A percentile compares a stretch with the other conserved stretches of the same genome.
These are phyloP conservation scores for Hemitrygon akajei DNA, from an alignment of 2,797 vertebrate species.

Conservation along the genomic window DNA sequence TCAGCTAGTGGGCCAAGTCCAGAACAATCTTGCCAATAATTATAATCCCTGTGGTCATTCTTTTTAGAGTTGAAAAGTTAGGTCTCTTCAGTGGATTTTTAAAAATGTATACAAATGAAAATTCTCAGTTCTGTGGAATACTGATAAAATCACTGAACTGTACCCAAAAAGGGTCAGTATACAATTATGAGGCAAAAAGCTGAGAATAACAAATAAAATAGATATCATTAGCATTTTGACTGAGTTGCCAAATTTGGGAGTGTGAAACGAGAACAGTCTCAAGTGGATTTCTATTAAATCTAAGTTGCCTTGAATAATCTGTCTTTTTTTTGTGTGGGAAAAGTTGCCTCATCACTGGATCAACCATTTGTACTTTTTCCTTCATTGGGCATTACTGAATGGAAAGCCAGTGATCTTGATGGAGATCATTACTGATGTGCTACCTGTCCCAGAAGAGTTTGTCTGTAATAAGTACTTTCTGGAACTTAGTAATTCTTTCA, in stretches of 20 bases:
- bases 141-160: too few species aligned
- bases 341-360: background rate
- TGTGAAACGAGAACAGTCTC: background rate
- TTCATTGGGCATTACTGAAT: background rate
- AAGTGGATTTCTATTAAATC: background rate
- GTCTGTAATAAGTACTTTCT: background rate
- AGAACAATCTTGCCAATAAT: too few species aligned
- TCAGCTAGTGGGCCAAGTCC: too few species aligned
- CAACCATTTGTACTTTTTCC: background rate
- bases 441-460: background rate
- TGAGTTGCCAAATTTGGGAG: background rate
- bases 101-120: too few species aligned
- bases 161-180: background rate
- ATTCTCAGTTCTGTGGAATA: too few species aligned
- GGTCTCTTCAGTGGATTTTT: too few species aligned
- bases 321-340: background rate
- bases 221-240: background rate
- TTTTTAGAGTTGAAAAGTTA: too few species aligned
- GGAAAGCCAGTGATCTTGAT: background rate
- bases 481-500: background rate
- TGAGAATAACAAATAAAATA: background rate
- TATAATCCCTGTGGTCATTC: too few species aligned
- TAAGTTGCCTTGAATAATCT: background rate
- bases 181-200: background rate
- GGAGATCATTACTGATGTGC: background rate